Conservation (phyloP, 1,140 invertebrate genomes). For the Acromyrmex echinatior region DNA sequence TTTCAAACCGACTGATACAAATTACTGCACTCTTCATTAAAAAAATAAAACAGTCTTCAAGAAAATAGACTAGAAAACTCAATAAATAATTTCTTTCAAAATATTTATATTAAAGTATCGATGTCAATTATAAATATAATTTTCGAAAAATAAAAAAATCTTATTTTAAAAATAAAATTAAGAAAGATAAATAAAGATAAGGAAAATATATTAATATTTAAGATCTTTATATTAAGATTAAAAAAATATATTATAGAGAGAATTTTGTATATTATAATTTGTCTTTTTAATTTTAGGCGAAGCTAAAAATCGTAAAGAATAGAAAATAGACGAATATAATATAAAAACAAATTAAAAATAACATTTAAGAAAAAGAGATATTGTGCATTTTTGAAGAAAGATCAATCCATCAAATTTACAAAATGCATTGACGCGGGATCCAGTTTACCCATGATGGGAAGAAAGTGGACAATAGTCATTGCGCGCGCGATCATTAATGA, state of each 20-base stretch:
- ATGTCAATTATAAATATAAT: not conserved
- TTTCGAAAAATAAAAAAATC: not conserved
- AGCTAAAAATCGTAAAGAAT: not conserved
- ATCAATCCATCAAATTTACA: constrained; percentile 7
- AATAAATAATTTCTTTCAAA: not conserved
- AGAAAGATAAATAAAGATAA: not conserved
- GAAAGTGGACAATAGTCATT: constrained; percentile 53
- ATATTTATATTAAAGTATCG: not conserved
- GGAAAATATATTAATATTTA: not conserved
- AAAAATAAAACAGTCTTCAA: constrained; percentile 59
- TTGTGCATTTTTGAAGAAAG: not conserved
- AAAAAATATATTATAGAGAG: not conserved
- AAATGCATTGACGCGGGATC: not conserved
- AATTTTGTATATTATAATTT: not conserved
- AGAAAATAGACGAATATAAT: not conserved
- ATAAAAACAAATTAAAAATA: not conserved
- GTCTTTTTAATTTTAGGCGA: not conserved
- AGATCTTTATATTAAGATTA: not conserved
- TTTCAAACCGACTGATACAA: constrained; percentile 47
- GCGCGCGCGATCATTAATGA: constrained; percentile 73
- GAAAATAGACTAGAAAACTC: not conserved
- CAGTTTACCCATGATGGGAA: constrained; percentile 29
- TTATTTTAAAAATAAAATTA: not conserved
- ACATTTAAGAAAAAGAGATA: constrained; percentile 2
- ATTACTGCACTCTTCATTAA: not conserved